Evolutionary conservation across 2,888 invertebrate genomes (phyloP).

Genomic region (Mylabris sibirica): DNA sequence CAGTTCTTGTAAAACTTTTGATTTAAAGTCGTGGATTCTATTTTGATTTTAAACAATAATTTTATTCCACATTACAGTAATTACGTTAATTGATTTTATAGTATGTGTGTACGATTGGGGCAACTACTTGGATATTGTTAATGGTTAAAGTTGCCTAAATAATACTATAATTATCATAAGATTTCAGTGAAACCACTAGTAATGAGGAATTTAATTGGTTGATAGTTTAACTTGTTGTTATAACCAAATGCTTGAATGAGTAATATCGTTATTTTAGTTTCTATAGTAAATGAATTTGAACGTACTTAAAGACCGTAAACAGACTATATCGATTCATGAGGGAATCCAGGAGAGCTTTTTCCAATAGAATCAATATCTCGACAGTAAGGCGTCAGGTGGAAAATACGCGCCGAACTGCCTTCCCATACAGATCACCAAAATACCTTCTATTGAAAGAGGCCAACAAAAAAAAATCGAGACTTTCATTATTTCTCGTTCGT

Average conservation of each 20-base stretch:
- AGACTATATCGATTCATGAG: not conserved
- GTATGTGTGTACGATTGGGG: not conserved
- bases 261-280: slow-evolving; percentile 13
- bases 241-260: slow-evolving; percentile 12
- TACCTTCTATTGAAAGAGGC: slow-evolving; percentile 45
- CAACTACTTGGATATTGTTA: not conserved
- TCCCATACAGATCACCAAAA: slow-evolving; percentile 54
- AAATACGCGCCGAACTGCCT: slow-evolving; percentile 51
- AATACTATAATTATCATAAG: slow-evolving; percentile 17
- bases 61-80: slow-evolving; percentile 1
- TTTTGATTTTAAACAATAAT: slow-evolving; percentile 8
- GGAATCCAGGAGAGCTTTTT: not conserved
- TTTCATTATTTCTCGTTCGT: slow-evolving; percentile 58
- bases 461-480: slow-evolving; percentile 17
- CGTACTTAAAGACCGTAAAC: not conserved
- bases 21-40: not conserved
- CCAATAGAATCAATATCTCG: slow-evolving; percentile 1
- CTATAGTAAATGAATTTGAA: no score
- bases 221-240: slow-evolving; percentile 20
- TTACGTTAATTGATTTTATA: not conserved
- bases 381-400: slow-evolving; percentile 50
- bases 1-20: slow-evolving; percentile 15
- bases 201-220: slow-evolving; percentile 13
- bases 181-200: slow-evolving; percentile 16
- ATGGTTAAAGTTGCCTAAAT: slow-evolving; percentile 9